A percentile compares a stretch with the other conserved stretches of the same genome.
phyloP scores from a whole-genome alignment of 2,888 invertebrate genomes.

The Cheilosia vulpina region DNA sequence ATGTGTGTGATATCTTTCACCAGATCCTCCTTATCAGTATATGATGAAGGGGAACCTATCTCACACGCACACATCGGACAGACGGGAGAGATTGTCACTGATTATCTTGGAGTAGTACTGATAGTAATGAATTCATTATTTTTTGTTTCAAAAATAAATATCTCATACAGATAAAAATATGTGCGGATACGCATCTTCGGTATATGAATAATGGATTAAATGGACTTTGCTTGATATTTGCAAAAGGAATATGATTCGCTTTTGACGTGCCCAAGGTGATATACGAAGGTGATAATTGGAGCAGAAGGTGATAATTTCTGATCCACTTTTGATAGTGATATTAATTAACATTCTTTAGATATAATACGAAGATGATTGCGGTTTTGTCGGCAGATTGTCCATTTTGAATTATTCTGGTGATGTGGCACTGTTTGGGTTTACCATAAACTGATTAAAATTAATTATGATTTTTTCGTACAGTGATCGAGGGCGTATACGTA shows the following conservation, averaged over 20 bases:
- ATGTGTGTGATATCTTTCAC: conserved; percentile 68
- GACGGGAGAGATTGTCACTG: conserved; percentile 42
- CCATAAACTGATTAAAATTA: background rate
- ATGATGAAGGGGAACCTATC: conserved; percentile 48
- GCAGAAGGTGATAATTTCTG: conserved; percentile 32
- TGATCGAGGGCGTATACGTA: conserved; percentile 15
- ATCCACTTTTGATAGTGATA: conserved; percentile 26
- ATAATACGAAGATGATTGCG: conserved; percentile 23
- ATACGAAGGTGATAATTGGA: conserved; percentile 47
- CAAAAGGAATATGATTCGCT: background rate
- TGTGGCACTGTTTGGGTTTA: conserved; percentile 3
- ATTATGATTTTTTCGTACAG: background rate
- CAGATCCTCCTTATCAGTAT: conserved; percentile 73
- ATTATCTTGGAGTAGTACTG: conserved; percentile 27
- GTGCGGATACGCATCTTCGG: conserved; percentile 4
- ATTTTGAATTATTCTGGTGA: background rate
- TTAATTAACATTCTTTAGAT: conserved; percentile 24
- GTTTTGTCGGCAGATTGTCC: background rate
- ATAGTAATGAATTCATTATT: conserved; percentile 41
- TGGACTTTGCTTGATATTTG: conserved; percentile 27
- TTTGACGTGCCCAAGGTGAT: background rate
- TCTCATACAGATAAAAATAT: background rate
- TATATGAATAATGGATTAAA: conserved; percentile 51
- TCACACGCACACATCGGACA: conserved; percentile 20
- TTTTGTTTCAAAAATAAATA: conserved; percentile 16